Percentiles rank a stretch among this genome's conserved stretches.
phyloP scores from a whole-genome alignment of 2,888 invertebrate genomes.

The Cryptus armator region DNA sequence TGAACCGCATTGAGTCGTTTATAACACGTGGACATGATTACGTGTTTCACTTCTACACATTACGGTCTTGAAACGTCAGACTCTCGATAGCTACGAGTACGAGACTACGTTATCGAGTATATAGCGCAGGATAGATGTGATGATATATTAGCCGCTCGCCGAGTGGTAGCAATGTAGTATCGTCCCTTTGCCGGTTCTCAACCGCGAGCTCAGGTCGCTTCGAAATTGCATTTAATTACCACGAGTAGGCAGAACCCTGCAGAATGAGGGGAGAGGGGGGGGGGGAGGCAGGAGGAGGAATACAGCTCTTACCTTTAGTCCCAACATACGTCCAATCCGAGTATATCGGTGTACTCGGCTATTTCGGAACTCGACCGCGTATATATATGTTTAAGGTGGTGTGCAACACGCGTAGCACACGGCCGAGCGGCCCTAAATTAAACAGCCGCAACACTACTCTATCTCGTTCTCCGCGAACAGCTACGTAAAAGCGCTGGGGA shows the following conservation, averaged over 20 bases:
- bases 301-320: slow-evolving; percentile 1
- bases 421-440: slow-evolving; percentile 61
- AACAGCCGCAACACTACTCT: slow-evolving; percentile 53
- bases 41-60: no score
- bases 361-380: background rate
- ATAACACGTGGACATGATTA: no score
- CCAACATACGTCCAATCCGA: background rate
- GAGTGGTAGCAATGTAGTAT: slow-evolving; percentile 5
- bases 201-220: slow-evolving; percentile 54
- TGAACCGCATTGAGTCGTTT: no score
- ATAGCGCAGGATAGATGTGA: background rate
- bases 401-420: slow-evolving; percentile 32
- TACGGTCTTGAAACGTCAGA: no score
- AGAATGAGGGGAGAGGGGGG: background rate
- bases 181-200: slow-evolving; percentile 42
- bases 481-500: slow-evolving; percentile 26
- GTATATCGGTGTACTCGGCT: slow-evolving; percentile 10
- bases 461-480: slow-evolving; percentile 23
- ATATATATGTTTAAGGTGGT: slow-evolving; percentile 25
- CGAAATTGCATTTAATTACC: slow-evolving; percentile 85
- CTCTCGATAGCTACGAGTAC: no score
- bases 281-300: background rate
- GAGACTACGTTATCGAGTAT: background rate
- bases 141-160: slow-evolving; percentile 17
- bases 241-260: slow-evolving; percentile 79